phyloP scores from a whole-genome alignment of 2,113 vertebrate genomes.

The Peromyscus leucopus region DNA sequence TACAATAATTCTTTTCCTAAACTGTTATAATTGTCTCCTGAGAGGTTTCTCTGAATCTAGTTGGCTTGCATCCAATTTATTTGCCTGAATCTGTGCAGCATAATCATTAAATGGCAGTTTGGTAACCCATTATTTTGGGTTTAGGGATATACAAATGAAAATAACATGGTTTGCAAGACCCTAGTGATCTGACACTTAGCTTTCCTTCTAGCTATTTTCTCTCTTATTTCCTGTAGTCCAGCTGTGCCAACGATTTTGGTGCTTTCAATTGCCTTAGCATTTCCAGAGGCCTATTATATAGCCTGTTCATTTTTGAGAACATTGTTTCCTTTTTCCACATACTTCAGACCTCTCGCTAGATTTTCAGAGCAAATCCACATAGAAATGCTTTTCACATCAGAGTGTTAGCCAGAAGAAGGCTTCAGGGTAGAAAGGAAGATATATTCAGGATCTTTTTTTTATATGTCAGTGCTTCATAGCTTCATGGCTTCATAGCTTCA shows the following conservation, averaged over 20 bases:
- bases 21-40: not conserved
- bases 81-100: not conserved
- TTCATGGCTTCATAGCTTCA: not conserved
- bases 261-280: not conserved
- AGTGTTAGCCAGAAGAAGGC: not conserved
- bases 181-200: not conserved
- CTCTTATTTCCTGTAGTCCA: not conserved
- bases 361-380: slow-evolving; percentile 16
- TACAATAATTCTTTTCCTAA: not conserved
- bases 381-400: slow-evolving; percentile 42
- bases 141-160: slow-evolving; percentile 44
- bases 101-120: slow-evolving; percentile 36
- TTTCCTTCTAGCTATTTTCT: not conserved
- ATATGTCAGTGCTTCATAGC: not conserved
- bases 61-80: not conserved
- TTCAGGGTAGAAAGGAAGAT: not conserved
- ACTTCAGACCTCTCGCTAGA: slow-evolving; percentile 30
- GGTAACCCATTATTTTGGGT: not conserved
- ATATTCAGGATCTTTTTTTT: slow-evolving; percentile 12
- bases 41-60: slow-evolving; percentile 7
- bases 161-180: not conserved
- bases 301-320: not conserved
- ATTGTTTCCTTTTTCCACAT: not conserved
- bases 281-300: not conserved
- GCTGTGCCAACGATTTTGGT: not conserved